phyloP scores from a whole-genome alignment of 1,140 invertebrate species.

The Diachasma alloeum region DNA sequence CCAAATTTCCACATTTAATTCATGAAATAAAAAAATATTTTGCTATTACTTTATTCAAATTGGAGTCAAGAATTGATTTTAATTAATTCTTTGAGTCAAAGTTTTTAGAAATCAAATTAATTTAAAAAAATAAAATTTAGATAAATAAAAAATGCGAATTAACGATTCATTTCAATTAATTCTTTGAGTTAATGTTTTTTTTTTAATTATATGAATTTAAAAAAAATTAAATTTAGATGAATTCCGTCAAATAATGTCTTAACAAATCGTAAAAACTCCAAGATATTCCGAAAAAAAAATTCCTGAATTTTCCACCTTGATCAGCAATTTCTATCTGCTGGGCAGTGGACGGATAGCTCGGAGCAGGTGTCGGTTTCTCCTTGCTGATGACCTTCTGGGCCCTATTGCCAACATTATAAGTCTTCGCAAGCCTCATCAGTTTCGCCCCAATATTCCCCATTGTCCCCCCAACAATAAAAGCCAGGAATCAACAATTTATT shows the following conservation, averaged over 20 bases:
- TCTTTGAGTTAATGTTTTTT: too few species aligned
- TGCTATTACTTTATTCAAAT: not conserved
- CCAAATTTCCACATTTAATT: constrained; percentile 11
- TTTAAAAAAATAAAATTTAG: too few species aligned
- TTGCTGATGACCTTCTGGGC: constrained; percentile 73
- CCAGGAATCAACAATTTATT: too few species aligned
- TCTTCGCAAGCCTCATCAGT: constrained; percentile 62
- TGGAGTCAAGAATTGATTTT: not conserved
- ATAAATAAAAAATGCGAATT: too few species aligned
- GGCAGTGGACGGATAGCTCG: constrained; percentile 67
- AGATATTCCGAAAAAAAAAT: constrained; percentile 11
- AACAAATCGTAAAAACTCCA: too few species aligned
- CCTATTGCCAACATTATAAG: constrained; percentile 77
- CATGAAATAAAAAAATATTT: not conserved
- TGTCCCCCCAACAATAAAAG: constrained; percentile 31
- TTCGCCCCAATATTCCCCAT: constrained; percentile 68
- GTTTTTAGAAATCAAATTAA: too few species aligned
- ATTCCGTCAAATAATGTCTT: too few species aligned
- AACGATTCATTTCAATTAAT: too few species aligned
- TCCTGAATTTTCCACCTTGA: constrained; percentile 30
- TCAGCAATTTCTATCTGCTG: constrained; percentile 69
- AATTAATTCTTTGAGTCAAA: not conserved
- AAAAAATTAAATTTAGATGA: too few species aligned
- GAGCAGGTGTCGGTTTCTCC: constrained; percentile 74
- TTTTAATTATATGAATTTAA: too few species aligned